Evolutionary conservation across 2,113 vertebrate genomes (phyloP).

Genomic region (Pterophyllum scalare): DNA sequence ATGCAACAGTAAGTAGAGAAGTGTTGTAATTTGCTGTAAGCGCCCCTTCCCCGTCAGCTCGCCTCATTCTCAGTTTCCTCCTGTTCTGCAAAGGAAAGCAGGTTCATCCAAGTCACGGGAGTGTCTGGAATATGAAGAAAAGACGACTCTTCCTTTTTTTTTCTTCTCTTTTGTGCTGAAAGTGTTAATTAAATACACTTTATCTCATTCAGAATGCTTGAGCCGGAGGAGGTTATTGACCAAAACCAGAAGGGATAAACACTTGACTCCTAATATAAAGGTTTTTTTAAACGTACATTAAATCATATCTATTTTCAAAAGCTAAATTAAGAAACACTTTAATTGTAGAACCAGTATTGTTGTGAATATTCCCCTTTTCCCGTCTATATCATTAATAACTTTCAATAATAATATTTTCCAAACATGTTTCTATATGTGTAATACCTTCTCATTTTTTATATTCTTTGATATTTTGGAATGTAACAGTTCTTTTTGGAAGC

Average conservation of each 20-base stretch:
- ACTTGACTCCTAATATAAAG: no score
- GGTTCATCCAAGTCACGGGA: no score
- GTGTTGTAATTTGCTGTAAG: no score
- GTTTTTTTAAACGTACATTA: no score
- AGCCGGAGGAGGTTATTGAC: background rate
- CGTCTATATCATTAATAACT: background rate
- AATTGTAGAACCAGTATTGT: background rate
- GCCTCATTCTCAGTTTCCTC: background rate
- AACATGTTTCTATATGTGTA: background rate
- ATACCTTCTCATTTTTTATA: background rate
- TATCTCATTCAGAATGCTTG: background rate
- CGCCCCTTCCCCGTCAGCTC: background rate
- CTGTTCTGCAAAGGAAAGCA: background rate
- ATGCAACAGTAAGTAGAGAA: conserved; percentile 43
- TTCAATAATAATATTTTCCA: background rate
- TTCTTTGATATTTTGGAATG: background rate
- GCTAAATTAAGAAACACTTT: background rate
- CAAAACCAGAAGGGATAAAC: background rate
- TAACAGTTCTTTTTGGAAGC: background rate
- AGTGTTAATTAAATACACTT: background rate
- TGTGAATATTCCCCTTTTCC: background rate
- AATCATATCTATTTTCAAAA: background rate
- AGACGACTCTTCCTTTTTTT: no score
- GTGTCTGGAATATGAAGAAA: no score
- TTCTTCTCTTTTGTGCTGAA: no score